These are phyloP conservation scores for Rhinolophus sinicus DNA, from an alignment of 2,113 vertebrate genomes.

Conservation along the genomic window DNA sequence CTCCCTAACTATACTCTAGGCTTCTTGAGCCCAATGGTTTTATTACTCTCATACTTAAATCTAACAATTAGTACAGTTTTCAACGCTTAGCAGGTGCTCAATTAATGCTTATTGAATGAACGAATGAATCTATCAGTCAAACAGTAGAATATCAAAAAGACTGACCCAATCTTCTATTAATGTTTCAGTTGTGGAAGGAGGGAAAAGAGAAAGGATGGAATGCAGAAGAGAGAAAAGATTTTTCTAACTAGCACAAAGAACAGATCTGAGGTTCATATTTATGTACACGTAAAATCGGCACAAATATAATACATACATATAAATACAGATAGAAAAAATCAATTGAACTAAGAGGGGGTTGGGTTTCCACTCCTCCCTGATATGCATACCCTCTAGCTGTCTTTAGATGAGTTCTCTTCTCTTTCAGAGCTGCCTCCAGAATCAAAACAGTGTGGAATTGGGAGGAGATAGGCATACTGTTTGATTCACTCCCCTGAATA, in stretches of 20 bases:
- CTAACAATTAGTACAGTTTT: background rate
- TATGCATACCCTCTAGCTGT: background rate
- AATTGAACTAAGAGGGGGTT: background rate
- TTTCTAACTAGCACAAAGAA: background rate
- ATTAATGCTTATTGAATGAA: background rate
- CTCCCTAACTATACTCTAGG: background rate
- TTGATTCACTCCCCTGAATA: conserved; percentile 47
- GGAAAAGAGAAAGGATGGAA: background rate
- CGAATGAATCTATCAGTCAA: background rate
- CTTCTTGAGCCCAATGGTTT: background rate
- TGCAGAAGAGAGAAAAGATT: background rate
- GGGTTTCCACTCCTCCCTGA: background rate
- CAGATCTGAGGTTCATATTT: background rate
- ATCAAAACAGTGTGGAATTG: conserved; percentile 24
- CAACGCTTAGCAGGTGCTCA: background rate
- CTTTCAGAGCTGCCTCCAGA: conserved; percentile 5
- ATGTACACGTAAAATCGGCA: background rate
- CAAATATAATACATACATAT: background rate
- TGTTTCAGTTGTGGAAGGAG: background rate
- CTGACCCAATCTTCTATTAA: background rate
- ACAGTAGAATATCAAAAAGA: background rate
- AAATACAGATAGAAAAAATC: background rate
- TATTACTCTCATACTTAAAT: background rate
- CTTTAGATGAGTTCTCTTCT: conserved; percentile 39
- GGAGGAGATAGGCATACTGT: background rate